Evolutionary conservation across 2,113 vertebrate species (phyloP), one percentile per base, ranked within the genome.

Genomic region (Enhydra lutris): DNA sequence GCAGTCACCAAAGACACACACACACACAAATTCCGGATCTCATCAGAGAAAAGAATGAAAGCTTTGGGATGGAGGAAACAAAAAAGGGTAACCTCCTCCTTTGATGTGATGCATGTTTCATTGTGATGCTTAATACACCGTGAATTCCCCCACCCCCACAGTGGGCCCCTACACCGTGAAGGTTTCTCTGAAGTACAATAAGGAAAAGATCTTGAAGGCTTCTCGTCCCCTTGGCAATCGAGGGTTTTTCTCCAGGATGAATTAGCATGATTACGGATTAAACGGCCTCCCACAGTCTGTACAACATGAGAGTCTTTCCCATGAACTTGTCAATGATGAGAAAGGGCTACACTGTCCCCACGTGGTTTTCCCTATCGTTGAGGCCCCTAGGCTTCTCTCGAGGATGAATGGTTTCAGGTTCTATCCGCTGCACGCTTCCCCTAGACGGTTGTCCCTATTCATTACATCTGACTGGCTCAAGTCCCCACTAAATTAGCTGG

Each of bases 191-290:
- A 74, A 89, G 47, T 47, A 85, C 81, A 80, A 0, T 50, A 31
- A 96, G 73, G 84, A 57, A 39, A 47, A 79, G 12, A 85, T 86
- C 52, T 20, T 21, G 24, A 63, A 92, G 74, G 80, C 36, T 71
- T 57, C 90, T 39, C 92, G 74, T 31, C 50, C 2, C 45, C 61
- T 29, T 57, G n/a, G 24, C 57, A 92, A 55, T 83, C 61, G 83
- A 55, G 91, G 42, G 7, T 31, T 79, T 95, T 95, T 94, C 97
- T 97, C 65, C 13, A 29, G 82, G 6, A 55, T 67, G 88, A 90
- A 95, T 86, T n/a, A 50, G 95, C 69, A 34, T 96, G 96, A 92
- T 97, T 93, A 81, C 76, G 29, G 84, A n/a, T 57, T 82, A 12
- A 89, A 47, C 20, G 6, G 61, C 34, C 90, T 45, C 80, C 83